Conservation (phyloP, 2,888 invertebrate species). For the Cryptocheilus praepositus region DNA sequence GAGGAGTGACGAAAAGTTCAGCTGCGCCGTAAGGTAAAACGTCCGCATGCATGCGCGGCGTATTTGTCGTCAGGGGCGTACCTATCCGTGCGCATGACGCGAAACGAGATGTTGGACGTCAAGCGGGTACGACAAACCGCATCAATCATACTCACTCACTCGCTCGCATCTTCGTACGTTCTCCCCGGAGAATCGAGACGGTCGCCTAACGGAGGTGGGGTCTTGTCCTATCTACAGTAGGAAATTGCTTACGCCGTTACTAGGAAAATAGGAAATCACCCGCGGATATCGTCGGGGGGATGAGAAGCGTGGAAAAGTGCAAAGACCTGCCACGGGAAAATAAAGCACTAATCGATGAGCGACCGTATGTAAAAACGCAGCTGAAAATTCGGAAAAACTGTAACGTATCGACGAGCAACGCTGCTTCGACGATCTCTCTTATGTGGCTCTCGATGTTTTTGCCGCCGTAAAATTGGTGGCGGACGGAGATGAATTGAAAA, state of each 20-base stretch:
- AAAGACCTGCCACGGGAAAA: background rate
- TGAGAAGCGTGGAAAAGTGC: conserved; percentile 23
- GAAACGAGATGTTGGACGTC: conserved; percentile 53
- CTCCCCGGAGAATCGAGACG: conserved; percentile 50
- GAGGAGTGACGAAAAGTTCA: conserved; percentile 17
- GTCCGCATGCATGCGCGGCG: conserved; percentile 3
- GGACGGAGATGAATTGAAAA: no score
- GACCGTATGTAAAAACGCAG: background rate
- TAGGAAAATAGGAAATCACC: conserved; percentile 58
- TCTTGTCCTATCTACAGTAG: conserved; percentile 62
- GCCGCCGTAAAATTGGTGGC: no score
- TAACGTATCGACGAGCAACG: no score
- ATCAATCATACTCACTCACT: conserved; percentile 74
- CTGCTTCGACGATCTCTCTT: no score
- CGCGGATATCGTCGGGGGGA: conserved; percentile 18
- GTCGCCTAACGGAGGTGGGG: conserved; percentile 39
- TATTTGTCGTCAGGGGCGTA: conserved; percentile 42
- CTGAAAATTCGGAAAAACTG: no score
- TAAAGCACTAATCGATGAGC: background rate
- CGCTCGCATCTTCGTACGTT: conserved; percentile 57
- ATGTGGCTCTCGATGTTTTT: no score
- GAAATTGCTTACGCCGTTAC: conserved; percentile 63
- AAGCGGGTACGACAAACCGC: conserved; percentile 59
- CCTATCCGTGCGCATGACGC: conserved; percentile 27
- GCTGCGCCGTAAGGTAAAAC: conserved; percentile 16